Evolutionary conservation across 2,888 invertebrate species (phyloP), one percentile per base, ranked within the genome.

Genomic region (Helicoverpa assulta): DNA sequence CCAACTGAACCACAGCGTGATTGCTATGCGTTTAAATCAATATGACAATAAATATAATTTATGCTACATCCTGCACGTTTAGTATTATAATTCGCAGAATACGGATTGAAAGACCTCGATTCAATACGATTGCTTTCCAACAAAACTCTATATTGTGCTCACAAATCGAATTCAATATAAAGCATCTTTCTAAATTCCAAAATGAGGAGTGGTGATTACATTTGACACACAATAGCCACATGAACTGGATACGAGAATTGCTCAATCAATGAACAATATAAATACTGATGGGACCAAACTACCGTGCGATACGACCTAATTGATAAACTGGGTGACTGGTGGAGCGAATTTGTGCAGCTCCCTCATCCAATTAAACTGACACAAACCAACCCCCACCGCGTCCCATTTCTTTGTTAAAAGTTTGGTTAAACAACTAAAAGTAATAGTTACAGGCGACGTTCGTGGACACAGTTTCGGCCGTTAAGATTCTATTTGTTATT

Each of bases 301-400:
- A 84, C 85, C 85, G 86, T 86, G 87, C 88, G 87, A 88, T 89
- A 86, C 86, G 88, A 87, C 88, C 89, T 92, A 94, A 93, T 93
- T 93, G 92, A 91, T 90, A 88, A 87, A 91, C 89, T 89, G 89
- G 88, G 85, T 85, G 85, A 82, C 85, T 85, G 85, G 78, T 86
- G 82, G 74, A 87, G 87, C 82, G 88, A 90, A 90, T 88, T 87
- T 87, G 88, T 87, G 85, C 83, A 85, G 85, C 83, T 86, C 88
- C 78, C 89, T 88, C 85, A 83, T 89, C 86, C 90, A 92, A 92
- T 93, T 92, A 93, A 90, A 89, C 85, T 86, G 87, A 88, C 83
- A 86, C 89, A 88, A 86, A 89, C 86, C 88, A 85, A 87, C 86
- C 86, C 70, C 75, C 68, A 50, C 61, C 65, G 77, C 70, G 60